Base-by-base conservation (phyloP, 2,797 vertebrate species). In the Benthosema pterotum region DNA sequence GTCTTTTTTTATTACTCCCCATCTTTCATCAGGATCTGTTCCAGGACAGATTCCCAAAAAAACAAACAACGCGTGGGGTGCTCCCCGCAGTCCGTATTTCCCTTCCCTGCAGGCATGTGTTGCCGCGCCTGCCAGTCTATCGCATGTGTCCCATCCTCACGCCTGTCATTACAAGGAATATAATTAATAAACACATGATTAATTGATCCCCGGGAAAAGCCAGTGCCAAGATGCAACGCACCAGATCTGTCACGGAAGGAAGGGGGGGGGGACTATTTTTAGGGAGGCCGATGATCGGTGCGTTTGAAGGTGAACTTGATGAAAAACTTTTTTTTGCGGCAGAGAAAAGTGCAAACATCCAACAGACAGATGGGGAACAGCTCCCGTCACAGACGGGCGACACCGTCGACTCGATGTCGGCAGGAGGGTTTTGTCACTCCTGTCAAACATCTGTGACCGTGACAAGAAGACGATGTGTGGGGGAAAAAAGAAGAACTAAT, bases 301-400 rank as follows among this genome's bases (percentile, higher is more conserved):
- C 51, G 56, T 87, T 83, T 88, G 83, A 90, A 91, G 89, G 88
- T 90, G 86, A 91, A 84, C 86, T 77, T 80, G 68, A 80, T 78
- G 64, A 83, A 84, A 79, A 83, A n/a, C n/a, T n/a, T n/a, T n/a
- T n/a, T 69, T 65, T 53, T 63, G 69, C 69, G 52, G 81, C 60
- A 76, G 82, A 22, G 63, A 69, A 78, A 18, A 85, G 74, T 55
- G 81, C 76, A 71, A n/a, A 74, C 69, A 47, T 82, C 75, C 71
- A 65, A 54, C 60, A 71, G 77, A 79, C 74, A 83, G 81, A 82
- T 82, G 76, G 48, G 54, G 9, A 38, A 38, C 32, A 38, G 32
- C 32, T 7, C 32, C 32, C 32, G 32, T 38, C 32, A 38, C 32
- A 38, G 32, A 38, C 6, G 32, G 32, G 32, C 9, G 32, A 38